Evolutionary conservation across 1,140 invertebrate species (phyloP).

Genomic region (Drosophila pandora): DNA sequence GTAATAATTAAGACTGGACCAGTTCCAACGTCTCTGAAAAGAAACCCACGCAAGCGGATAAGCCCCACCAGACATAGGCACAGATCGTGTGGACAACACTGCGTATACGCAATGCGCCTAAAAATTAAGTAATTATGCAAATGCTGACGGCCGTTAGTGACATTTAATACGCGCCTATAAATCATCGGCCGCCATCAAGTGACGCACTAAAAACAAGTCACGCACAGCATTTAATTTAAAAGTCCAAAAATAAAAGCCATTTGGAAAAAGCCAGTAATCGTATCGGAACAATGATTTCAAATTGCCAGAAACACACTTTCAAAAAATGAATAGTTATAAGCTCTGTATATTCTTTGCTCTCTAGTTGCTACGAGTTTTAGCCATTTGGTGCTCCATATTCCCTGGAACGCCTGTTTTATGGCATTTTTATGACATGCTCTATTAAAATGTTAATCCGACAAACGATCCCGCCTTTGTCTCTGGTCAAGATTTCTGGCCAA

Average conservation of each 20-base stretch:
- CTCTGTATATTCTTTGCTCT: conserved; percentile 2
- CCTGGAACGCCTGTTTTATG: conserved; percentile 54
- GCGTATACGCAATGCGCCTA: conserved; percentile 60
- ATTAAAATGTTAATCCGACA: conserved; percentile 75
- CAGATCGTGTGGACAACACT: conserved; percentile 49
- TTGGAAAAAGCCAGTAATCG: conserved; percentile 19
- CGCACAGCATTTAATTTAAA: conserved; percentile 59
- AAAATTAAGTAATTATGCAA: conserved; percentile 79
- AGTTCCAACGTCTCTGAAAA: conserved; percentile 23
- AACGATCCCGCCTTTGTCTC: conserved; percentile 53
- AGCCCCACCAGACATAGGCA: conserved; percentile 39
- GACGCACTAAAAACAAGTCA: conserved; percentile 59
- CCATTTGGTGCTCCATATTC: conserved; percentile 52
- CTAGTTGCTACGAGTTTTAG: not conserved
- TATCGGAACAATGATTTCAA: conserved; percentile 35
- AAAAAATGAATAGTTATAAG: conserved; percentile 36
- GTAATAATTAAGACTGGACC: conserved; percentile 45
- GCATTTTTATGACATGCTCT: conserved; percentile 68
- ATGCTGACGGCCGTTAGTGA: conserved; percentile 51
- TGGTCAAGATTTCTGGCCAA: not conserved
- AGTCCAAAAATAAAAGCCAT: conserved; percentile 16
- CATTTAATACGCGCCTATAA: conserved; percentile 70
- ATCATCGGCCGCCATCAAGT: conserved; percentile 51
- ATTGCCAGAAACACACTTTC: conserved; percentile 38
- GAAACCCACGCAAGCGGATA: conserved; percentile 38